Base-by-base conservation (phyloP, 2,888 invertebrate species). In the Cheilosia urbana region DNA sequence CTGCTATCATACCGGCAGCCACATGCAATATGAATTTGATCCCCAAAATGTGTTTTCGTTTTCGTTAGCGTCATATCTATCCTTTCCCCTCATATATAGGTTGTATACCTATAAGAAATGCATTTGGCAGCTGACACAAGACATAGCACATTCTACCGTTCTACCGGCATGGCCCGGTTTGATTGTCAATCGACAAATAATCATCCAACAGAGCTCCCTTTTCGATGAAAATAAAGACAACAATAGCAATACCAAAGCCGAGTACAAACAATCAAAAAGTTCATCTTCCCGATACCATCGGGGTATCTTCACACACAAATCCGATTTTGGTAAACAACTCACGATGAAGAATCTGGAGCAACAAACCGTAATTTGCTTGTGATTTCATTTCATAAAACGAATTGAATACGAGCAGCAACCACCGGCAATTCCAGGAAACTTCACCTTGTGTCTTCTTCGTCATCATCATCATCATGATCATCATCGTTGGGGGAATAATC, bases 281-380 rank as follows among this genome's bases (percentile, higher is more conserved):
- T 69, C 62, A 42, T 72, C 63, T 69, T 62, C 11, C 40, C 45
- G 60, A 62, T 37, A 37, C 24, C 15, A 34, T 30, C 2, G 11
- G 17, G 21, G n/a, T 47, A 9, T 19, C 37, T 30, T 30, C 42
- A 24, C 6, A 40, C 27, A 55, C 34, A 73, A 68, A 51, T 57
- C 30, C 63, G 51, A 65, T 72, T 82, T 37, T 66, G 66, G 62
- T 72, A 83, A 78, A 72, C 77, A 77, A 72, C 68, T 47, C 82
- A 77, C 77, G 77, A 30, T 17, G 37, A 24, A 21, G 71, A 66
- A 83, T 72, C 72, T 83, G 40, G 83, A 78, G 78, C 83, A 78
- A 45, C 78, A 62, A 73, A 80, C 80, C 75, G 80, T 75, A 73
- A 49, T 80, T 76, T 49, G 27, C 21, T 49, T 40, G 58, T 65